Evolutionary conservation across 92 coral and sea anemone genomes (phyloP).

Genomic region (Actinernus sp.): DNA sequence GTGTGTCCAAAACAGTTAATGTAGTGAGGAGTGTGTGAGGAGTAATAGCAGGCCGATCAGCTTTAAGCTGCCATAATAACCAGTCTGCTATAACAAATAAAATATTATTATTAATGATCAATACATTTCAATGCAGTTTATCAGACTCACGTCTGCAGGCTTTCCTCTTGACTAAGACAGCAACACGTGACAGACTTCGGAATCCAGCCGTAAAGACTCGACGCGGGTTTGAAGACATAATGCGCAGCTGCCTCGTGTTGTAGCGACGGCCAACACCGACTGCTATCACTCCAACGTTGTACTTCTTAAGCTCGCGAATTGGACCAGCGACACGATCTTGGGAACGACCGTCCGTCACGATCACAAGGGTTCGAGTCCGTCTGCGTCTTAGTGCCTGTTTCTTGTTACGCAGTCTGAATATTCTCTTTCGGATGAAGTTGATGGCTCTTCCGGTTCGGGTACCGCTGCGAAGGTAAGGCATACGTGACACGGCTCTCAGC

Average conservation of each 20-base stretch:
- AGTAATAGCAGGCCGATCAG: no score
- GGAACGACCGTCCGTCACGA: conserved; percentile 63
- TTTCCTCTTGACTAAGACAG: conserved; percentile 23
- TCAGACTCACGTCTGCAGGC: conserved; percentile 51
- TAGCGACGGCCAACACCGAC: conserved; percentile 41
- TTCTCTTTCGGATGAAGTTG: conserved; percentile 8
- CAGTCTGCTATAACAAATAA: no score
- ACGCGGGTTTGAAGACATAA: conserved; percentile 47
- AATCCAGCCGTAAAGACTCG: conserved; percentile 47
- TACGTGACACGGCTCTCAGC: conserved; percentile 58
- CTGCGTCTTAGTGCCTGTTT: conserved; percentile 10
- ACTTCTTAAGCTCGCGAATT: conserved; percentile 29
- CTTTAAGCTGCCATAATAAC: no score
- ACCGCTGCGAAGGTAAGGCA: conserved; percentile 67
- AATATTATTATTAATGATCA: no score
- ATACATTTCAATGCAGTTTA: not conserved
- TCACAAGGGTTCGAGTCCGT: conserved; percentile 23
- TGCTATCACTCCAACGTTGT: conserved; percentile 29
- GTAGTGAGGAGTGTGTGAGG: not conserved
- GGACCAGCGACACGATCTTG: conserved; percentile 32
- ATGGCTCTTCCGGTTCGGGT: conserved; percentile 74
- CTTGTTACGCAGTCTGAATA: conserved; percentile 22
- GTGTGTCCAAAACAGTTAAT: no score
- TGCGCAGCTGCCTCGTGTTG: conserved; percentile 12
- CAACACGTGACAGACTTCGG: conserved; percentile 45